Evolutionary conservation across 2,113 vertebrate genomes (phyloP).

Genomic region (Cromileptes altivelis): DNA sequence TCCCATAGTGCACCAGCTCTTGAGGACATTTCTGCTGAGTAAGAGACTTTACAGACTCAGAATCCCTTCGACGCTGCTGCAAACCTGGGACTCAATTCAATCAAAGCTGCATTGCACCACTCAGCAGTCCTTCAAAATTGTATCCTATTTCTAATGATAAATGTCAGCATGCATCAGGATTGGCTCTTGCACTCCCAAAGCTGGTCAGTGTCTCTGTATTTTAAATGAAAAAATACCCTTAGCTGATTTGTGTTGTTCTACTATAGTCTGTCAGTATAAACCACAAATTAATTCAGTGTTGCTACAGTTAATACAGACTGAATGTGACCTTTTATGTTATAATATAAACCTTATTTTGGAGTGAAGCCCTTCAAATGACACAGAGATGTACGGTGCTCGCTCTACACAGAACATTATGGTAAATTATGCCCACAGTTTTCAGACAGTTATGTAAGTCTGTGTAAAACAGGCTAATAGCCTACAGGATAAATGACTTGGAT

Average conservation of each 20-base stretch:
- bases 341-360: conserved; percentile 4
- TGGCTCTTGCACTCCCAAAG: neutral
- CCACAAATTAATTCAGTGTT: neutral
- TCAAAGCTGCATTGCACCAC: conserved; percentile 81
- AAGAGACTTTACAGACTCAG: conserved; percentile 66
- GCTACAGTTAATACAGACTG: neutral
- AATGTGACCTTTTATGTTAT: neutral
- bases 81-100: conserved; percentile 70
- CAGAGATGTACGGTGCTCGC: conserved; percentile 3
- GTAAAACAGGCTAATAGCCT: conserved; percentile 38
- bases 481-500: conserved; percentile 22
- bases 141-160: conserved; percentile 20
- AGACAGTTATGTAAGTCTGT: conserved; percentile 55
- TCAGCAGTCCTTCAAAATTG: conserved; percentile 52
- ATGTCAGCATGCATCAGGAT: neutral
- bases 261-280: neutral
- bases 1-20: conserved; percentile 59
- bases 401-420: conserved; percentile 24
- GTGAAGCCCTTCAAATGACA: conserved; percentile 8
- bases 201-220: neutral
- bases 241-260: neutral
- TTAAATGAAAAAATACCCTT: neutral
- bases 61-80: conserved; percentile 65
- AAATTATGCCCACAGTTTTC: conserved; percentile 39
- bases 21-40: conserved; percentile 77